Conservation (phyloP, 2,797 vertebrate genomes). For the Setipinna tenuifilis region DNA sequence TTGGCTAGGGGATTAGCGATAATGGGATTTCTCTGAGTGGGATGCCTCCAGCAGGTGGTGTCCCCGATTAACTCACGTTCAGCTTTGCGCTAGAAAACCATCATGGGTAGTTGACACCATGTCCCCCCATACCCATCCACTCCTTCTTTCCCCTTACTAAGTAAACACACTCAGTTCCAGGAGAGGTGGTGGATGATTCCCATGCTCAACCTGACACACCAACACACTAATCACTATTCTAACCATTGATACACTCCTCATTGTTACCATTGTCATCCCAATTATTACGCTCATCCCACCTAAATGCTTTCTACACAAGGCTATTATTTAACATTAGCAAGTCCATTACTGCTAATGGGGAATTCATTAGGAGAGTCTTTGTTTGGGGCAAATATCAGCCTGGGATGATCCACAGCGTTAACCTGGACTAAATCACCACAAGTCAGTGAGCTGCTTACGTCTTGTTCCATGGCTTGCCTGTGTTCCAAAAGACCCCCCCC, state of each 20-base stretch:
- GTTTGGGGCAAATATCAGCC: not conserved
- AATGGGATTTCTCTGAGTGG: slow-evolving; percentile 74
- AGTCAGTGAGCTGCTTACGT: not conserved
- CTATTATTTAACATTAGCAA: not conserved
- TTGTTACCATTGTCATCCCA: too few relatives aligned
- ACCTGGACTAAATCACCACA: not conserved
- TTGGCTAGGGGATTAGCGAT: slow-evolving; percentile 68
- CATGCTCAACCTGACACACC: not conserved
- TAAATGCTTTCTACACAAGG: not conserved
- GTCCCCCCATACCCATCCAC: not conserved
- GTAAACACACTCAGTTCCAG: not conserved
- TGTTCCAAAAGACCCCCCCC: too few relatives aligned
- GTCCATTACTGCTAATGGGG: too few relatives aligned
- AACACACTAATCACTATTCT: not conserved
- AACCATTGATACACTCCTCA: not conserved
- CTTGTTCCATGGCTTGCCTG: not conserved
- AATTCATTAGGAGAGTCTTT: not conserved
- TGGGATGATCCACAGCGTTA: not conserved
- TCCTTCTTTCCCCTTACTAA: not conserved
- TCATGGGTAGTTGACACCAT: not conserved
- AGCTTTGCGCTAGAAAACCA: slow-evolving; percentile 60
- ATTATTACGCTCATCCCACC: not conserved
- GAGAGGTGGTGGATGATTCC: not conserved
- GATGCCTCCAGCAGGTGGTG: slow-evolving; percentile 70
- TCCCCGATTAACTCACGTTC: slow-evolving; percentile 69